Evolutionary conservation across 2,797 vertebrate genomes (phyloP), one percentile per base, ranked within the genome.

Genomic region (Diplodus puntazzo): DNA sequence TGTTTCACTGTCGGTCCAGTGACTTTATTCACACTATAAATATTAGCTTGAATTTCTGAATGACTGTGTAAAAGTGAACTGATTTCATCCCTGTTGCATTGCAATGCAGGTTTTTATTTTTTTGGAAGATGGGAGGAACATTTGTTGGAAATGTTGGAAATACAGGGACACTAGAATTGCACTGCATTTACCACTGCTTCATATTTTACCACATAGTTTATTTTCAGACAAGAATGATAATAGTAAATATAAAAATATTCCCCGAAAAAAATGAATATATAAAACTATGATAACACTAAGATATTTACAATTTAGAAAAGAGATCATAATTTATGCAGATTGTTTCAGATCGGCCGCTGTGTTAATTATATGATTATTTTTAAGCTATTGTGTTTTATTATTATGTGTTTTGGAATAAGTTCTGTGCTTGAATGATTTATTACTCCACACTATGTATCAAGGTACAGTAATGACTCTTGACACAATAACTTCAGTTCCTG

Each of bases 181-280:
- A 91, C 85, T 92, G 76, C 73, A 90, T 88, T 90, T 84, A 82
- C 43, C 82, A 86, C 64, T 81, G 86, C 83, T 88, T 92, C 55
- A 77, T 89, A 79, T 81, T 89, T 82, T 84, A 85, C 30, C 77
- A 80, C 52, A 52, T 79, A 61, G 76, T 85, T 85, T 88, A 73
- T 89, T 87, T 89, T 84, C 25, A 79, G 69, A 79, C 66, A 70
- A 77, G 27, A 57, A 80, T 66, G 57, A 73, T 49, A 49, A 48
- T 4, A 66, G 20, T 45, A 57, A 78, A 79, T 39, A 48, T 55
- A 45, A 43, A 73, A 45, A 16, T 62, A 16, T 42, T 34, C 42
- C 30, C 12, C 12, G 13, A 3, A 20, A 71, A 74, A 54, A 16
- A 3, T 2, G 21, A 62, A 80, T 72, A 82, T 66, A 54, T 79